Evolutionary conservation across 2,888 invertebrate species (phyloP).

Genomic region (Melanostoma scalare): DNA sequence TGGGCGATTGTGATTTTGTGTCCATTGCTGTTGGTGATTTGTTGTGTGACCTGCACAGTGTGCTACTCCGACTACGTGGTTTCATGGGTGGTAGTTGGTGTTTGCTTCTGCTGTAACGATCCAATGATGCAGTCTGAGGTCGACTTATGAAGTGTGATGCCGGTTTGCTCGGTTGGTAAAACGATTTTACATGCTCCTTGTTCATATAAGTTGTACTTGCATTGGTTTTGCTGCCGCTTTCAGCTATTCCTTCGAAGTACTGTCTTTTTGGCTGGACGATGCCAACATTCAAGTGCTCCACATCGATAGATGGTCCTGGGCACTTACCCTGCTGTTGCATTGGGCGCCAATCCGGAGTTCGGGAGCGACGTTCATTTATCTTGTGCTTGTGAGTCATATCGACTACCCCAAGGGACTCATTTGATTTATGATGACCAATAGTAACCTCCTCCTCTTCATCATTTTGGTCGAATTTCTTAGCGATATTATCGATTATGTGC

Average conservation of each 20-base stretch:
- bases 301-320: constrained; percentile 41
- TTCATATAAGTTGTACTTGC: constrained; percentile 31
- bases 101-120: constrained; percentile 50
- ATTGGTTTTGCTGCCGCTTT: constrained; percentile 45
- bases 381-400: constrained; percentile 15
- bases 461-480: constrained; percentile 78
- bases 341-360: constrained; percentile 61
- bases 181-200: constrained; percentile 33
- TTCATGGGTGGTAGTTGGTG: constrained; percentile 78
- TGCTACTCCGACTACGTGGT: constrained; percentile 75
- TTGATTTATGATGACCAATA: constrained; percentile 9
- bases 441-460: constrained; percentile 5
- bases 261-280: constrained; percentile 79
- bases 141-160: constrained; percentile 55
- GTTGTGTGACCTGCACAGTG: constrained; percentile 53
- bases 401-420: constrained; percentile 8
- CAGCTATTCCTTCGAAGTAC: constrained; percentile 78
- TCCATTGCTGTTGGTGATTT: constrained; percentile 46
- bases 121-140: constrained; percentile 60
- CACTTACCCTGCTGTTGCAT: constrained; percentile 1
- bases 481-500: constrained; percentile 78
- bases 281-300: constrained; percentile 76
- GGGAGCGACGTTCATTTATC: constrained; percentile 44
- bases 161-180: constrained; percentile 48
- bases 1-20: constrained; percentile 63